These are phyloP conservation scores for Irena cyanogastra DNA, from an alignment of 2,113 vertebrate genomes.

Conservation along the genomic window DNA sequence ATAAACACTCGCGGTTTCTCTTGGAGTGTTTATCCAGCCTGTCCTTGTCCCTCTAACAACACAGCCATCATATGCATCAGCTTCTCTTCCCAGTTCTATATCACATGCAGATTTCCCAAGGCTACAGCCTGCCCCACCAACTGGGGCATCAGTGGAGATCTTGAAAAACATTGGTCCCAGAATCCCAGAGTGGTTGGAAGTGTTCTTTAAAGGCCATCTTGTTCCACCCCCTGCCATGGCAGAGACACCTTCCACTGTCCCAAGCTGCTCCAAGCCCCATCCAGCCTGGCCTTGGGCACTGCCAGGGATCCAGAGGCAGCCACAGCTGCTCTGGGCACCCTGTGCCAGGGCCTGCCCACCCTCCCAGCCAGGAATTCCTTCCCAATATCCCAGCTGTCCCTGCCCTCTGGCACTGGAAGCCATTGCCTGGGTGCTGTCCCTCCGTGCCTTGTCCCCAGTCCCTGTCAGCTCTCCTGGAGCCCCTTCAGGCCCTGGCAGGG, in stretches of 20 bases:
- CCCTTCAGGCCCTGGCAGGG: neutral
- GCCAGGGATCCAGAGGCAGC: neutral
- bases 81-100: neutral
- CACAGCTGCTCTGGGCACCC: neutral
- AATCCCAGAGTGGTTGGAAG: neutral
- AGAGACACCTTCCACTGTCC: rapidly evolving
- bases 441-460: neutral
- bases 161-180: neutral
- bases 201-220: rapidly evolving
- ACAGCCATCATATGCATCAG: rapidly evolving
- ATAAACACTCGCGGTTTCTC: neutral
- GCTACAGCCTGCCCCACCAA: neutral
- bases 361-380: neutral
- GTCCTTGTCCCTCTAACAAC: neutral
- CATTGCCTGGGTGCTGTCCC: neutral
- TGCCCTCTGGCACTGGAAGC: neutral
- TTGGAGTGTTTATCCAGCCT: neutral
- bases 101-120: neutral
- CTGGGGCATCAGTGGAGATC: neutral
- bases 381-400: rapidly evolving
- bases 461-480: neutral
- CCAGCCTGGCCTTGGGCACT: rapidly evolving
- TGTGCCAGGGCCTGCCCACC: neutral
- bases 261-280: rapidly evolving
- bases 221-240: rapidly evolving